Conservation (phyloP, 1,140 invertebrate genomes). For the Atta texana region DNA sequence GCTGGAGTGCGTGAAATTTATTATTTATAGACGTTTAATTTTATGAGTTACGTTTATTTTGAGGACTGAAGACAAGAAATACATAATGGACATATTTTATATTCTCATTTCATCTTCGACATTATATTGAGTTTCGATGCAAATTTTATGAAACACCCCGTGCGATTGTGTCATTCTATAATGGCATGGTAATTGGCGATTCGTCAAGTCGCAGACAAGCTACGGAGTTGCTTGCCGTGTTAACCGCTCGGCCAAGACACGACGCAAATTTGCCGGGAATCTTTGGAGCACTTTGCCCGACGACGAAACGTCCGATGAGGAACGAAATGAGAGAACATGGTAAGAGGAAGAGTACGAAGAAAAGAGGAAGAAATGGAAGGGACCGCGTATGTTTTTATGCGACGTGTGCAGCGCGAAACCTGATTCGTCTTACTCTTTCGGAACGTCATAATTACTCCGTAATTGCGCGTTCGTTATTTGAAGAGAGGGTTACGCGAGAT, state of each 20-base stretch:
- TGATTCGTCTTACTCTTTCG: conserved; percentile 56
- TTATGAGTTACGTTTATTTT: conserved; percentile 13
- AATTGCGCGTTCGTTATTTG: conserved; percentile 72
- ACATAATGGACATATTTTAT: background rate
- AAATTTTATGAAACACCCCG: conserved; percentile 38
- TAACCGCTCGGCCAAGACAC: conserved; percentile 67
- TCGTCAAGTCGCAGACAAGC: conserved; percentile 66
- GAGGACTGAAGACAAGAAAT: conserved; percentile 2
- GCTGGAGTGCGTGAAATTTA: conserved; percentile 7
- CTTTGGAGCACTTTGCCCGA: conserved; percentile 59
- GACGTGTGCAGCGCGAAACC: conserved; percentile 58
- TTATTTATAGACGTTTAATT: conserved; percentile 30
- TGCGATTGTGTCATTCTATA: conserved; percentile 53
- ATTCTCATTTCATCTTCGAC: conserved; percentile 38
- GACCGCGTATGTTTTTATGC: conserved; percentile 56
- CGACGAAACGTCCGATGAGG: conserved; percentile 71
- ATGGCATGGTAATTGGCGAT: conserved; percentile 63
- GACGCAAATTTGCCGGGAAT: conserved; percentile 57
- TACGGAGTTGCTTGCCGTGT: conserved; percentile 67
- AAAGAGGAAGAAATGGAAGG: conserved; percentile 13
- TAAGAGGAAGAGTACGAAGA: background rate
- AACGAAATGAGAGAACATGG: conserved; percentile 66
- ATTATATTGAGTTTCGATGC: conserved; percentile 14
- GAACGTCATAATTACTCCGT: conserved; percentile 72
- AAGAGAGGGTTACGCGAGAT: conserved; percentile 17